These are phyloP conservation scores for Andrena fulva DNA, from an alignment of 2,888 invertebrate species.

Conservation along the genomic window DNA sequence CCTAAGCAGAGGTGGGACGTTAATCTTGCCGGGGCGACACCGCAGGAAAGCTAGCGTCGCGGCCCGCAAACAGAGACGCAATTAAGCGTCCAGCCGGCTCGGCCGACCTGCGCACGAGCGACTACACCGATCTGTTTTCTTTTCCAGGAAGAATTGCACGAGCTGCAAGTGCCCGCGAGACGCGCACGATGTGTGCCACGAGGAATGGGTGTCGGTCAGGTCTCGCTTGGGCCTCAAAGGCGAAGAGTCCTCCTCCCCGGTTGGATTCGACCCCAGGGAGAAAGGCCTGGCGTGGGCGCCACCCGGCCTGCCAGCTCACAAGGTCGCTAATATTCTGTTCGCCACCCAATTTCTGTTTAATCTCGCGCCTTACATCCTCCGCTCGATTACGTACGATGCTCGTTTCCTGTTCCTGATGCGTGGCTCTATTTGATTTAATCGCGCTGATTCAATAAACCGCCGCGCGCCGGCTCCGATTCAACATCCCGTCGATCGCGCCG, in stretches of 20 bases:
- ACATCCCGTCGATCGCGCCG: constrained; percentile 16
- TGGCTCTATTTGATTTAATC: not conserved
- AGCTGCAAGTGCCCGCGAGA: constrained; percentile 97
- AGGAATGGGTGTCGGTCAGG: constrained; percentile 92
- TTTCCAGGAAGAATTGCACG: constrained; percentile 95
- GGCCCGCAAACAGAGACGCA: not conserved
- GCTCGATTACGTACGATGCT: not conserved
- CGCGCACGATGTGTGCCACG: constrained; percentile 95
- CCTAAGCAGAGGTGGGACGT: constrained; percentile 15
- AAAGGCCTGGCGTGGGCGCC: constrained; percentile 92
- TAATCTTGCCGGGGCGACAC: constrained; percentile 19
- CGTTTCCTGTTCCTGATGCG: constrained; percentile 16
- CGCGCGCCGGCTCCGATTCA: constrained; percentile 4
- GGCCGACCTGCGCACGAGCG: not conserved
- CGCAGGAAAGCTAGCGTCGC: not conserved
- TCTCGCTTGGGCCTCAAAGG: constrained; percentile 89
- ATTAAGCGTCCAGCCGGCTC: not conserved
- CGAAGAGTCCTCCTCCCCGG: constrained; percentile 86
- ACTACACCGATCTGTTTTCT: constrained; percentile 42
- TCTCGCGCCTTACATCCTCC: not conserved
- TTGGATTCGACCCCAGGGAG: constrained; percentile 87
- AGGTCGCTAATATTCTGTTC: constrained; percentile 64
- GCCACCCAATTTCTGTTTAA: not conserved
- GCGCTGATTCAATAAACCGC: constrained; percentile 36
- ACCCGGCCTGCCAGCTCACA: constrained; percentile 86